Evolutionary conservation across 2,797 vertebrate species (phyloP), one percentile per base, ranked within the genome.

Genomic region (Columba guinea): DNA sequence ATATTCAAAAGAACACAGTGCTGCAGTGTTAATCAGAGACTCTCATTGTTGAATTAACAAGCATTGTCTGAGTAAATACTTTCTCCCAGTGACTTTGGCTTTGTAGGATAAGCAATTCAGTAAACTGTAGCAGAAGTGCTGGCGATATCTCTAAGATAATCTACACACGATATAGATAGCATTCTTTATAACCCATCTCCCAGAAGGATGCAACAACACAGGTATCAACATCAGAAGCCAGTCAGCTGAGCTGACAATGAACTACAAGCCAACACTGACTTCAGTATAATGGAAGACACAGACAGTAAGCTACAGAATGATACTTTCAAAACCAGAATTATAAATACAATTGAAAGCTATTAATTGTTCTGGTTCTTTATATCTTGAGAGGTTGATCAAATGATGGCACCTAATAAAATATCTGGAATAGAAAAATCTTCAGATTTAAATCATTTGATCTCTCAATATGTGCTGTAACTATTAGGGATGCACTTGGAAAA

Each of bases 11-110:
- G 74, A 96, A 81, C 74, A 87, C 67, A 9, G 27, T 44, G 89
- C 84, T 78, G 52, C 93, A 94, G 93, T 87, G 90, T 90, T 97
- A 97, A 97, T 97, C 96, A 96, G 93, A 93, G 76, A 79, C 44
- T 94, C 92, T 80, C 44, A 7, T 73, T 95, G 65, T 79, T 90
- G 83, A 95, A 97, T 97, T 97, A 96, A 75, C 70, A 84, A 84
- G 71, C 73, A 89, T 97, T 93, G 55, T 91, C 71, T 83, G 27
- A 96, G 37, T 81, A 94, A 95, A 81, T 58, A 73, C n/a, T 90
- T 96, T 84, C 55, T 84, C 64, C 9, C 27, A 13, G 26, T 87
- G 73, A 93, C 65, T 89, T 69, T 58, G 88, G 44, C 59, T 91
- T 84, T 84, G 79, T 34, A 82, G 71, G 49, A 65, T 84, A 77